Evolutionary conservation across 2,888 invertebrate genomes (phyloP).

Genomic region (Pandemis cinnamomeana): DNA sequence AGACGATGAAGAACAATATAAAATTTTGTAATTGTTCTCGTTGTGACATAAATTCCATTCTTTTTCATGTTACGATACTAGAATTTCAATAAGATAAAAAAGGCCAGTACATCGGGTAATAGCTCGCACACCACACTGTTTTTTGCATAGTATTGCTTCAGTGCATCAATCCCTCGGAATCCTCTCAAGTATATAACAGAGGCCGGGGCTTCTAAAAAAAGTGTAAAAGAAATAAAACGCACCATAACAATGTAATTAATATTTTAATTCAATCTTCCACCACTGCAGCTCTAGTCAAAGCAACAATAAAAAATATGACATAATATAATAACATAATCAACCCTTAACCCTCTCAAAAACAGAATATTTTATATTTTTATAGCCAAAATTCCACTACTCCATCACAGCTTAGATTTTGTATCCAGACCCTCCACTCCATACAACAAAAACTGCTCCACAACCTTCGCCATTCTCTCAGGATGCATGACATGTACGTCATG

Average conservation of each 20-base stretch:
- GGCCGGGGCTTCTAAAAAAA: not conserved
- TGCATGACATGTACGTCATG: conserved; percentile 85
- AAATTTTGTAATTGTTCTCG: not conserved
- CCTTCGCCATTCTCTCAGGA: conserved; percentile 79
- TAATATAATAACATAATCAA: not conserved
- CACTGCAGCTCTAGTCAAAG: not conserved
- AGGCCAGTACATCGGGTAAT: too few species aligned
- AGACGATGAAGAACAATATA: too few species aligned
- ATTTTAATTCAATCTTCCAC: not conserved
- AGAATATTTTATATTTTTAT: not conserved
- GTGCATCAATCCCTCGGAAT: not conserved
- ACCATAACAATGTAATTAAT: not conserved
- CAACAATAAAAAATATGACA: not conserved
- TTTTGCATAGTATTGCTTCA: too few species aligned
- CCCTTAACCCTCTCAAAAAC: not conserved
- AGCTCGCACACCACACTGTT: too few species aligned
- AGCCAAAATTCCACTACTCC: not conserved
- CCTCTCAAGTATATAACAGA: not conserved
- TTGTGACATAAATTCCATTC: not conserved
- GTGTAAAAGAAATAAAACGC: not conserved
- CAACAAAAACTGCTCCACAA: conserved; percentile 69
- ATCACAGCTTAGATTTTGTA: conserved; percentile 63
- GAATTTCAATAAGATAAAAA: too few species aligned
- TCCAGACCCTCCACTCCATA: conserved; percentile 60
- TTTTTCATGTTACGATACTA: too few species aligned